Conservation (phyloP, 2,888 invertebrate genomes). For the Zaprionus bogoriensis region DNA sequence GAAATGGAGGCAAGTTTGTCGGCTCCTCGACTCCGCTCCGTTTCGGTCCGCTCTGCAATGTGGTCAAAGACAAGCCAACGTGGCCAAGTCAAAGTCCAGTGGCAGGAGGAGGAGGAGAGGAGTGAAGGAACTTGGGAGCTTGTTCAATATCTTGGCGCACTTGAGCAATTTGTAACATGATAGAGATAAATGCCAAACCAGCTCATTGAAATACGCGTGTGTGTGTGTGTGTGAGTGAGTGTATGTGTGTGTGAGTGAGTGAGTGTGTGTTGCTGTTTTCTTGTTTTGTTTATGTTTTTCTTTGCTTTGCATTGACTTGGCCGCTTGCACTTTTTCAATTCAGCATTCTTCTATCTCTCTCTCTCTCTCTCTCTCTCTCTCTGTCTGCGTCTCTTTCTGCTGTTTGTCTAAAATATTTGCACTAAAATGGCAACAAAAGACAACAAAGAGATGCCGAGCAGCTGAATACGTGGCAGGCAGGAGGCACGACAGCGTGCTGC, state of each 20-base stretch:
- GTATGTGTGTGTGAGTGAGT: conserved; percentile 17
- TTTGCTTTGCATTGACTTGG: conserved; percentile 74
- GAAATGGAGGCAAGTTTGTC: conserved; percentile 22
- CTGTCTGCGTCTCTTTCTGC: not conserved
- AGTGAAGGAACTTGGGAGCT: not conserved
- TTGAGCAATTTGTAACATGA: conserved; percentile 76
- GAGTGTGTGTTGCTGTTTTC: conserved; percentile 12
- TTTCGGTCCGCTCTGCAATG: conserved; percentile 37
- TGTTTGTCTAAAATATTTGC: conserved; percentile 72
- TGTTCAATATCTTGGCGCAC: conserved; percentile 67
- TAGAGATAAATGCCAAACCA: conserved; percentile 62
- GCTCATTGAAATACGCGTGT: conserved; percentile 34
- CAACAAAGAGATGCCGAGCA: conserved; percentile 36
- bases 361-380: not conserved
- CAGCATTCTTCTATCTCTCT: conserved; percentile 21
- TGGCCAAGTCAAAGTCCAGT: conserved; percentile 58
- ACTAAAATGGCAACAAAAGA: conserved; percentile 59
- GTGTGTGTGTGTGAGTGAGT: conserved; percentile 6
- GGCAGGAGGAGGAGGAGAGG: not conserved
- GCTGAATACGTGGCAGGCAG: not conserved
- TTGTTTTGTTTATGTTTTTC: conserved; percentile 69
- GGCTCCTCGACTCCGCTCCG: conserved; percentile 7
- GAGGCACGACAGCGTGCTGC: not conserved
- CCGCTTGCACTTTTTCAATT: conserved; percentile 39
- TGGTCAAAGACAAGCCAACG: conserved; percentile 66